Conservation (phyloP, 2,113 vertebrate genomes). For the Edolisoma coerulescens region DNA sequence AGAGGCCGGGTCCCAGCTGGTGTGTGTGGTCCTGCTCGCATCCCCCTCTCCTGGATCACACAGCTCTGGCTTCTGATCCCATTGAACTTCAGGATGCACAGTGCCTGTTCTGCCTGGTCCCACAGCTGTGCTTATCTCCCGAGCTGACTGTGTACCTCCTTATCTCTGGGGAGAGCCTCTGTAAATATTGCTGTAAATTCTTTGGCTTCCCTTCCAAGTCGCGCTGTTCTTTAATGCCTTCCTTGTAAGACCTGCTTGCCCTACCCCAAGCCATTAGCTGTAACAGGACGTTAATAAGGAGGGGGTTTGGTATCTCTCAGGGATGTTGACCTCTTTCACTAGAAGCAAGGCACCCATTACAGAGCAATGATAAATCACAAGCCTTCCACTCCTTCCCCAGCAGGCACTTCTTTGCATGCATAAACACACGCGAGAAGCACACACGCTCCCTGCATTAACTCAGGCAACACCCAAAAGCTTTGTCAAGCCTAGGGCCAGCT, state of each 20-base stretch:
- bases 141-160: slow-evolving; percentile 47
- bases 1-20: neutral
- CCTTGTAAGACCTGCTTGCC: slow-evolving; percentile 73
- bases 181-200: slow-evolving; percentile 67
- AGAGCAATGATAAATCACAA: slow-evolving; percentile 75
- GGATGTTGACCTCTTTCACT: slow-evolving; percentile 69
- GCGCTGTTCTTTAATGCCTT: slow-evolving; percentile 66
- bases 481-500: neutral
- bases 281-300: slow-evolving; percentile 77
- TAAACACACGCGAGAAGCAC: slow-evolving; percentile 24
- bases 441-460: neutral
- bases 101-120: neutral
- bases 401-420: slow-evolving; percentile 71
- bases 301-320: slow-evolving; percentile 70
- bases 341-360: slow-evolving; percentile 74
- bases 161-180: slow-evolving; percentile 59
- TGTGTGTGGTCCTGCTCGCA: accelerated
- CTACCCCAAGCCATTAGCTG: slow-evolving; percentile 75
- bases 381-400: slow-evolving; percentile 67
- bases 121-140: slow-evolving; percentile 51
- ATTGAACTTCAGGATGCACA: slow-evolving; percentile 13
- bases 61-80: neutral
- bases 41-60: accelerated
- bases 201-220: slow-evolving; percentile 66
- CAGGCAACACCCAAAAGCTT: slow-evolving; percentile 30